A percentile compares a stretch with the other conserved stretches of the same genome.
Evolutionary conservation across 1,140 invertebrate genomes (phyloP).

Genomic region (Aporrectodea caliginosa): DNA sequence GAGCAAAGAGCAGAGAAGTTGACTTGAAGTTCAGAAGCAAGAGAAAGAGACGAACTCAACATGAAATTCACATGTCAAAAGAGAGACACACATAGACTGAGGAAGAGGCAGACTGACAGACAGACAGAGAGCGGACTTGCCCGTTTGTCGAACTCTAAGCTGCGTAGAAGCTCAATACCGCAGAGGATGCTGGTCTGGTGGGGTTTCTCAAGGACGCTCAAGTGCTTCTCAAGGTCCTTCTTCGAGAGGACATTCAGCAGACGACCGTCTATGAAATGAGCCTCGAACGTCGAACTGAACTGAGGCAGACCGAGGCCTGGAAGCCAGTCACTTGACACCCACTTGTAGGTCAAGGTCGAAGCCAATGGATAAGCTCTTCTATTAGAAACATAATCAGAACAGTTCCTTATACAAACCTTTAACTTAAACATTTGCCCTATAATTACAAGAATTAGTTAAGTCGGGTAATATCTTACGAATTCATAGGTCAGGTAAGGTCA

Average conservation of each 20-base stretch:
- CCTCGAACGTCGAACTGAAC: conserved; percentile 80
- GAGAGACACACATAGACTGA: too few relatives aligned
- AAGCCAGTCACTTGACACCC: conserved; percentile 81
- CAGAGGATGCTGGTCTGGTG: conserved; percentile 90
- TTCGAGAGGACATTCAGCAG: conserved; percentile 87
- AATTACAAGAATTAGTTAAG: too few relatives aligned
- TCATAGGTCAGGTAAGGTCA: too few relatives aligned
- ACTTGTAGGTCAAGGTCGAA: not conserved
- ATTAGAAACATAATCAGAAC: too few relatives aligned
- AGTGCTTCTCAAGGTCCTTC: conserved; percentile 87
- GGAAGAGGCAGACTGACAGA: too few relatives aligned
- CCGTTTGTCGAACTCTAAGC: conserved; percentile 88
- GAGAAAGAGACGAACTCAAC: too few relatives aligned
- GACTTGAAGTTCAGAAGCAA: too few relatives aligned
- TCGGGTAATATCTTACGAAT: too few relatives aligned
- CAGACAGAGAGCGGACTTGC: conserved; percentile 58
- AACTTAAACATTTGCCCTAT: too few relatives aligned
- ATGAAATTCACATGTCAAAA: too few relatives aligned
- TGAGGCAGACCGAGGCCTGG: conserved; percentile 82
- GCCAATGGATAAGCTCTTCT: conserved; percentile 16
- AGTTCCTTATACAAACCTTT: too few relatives aligned
- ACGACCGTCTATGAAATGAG: conserved; percentile 84
- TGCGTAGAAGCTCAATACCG: conserved; percentile 81
- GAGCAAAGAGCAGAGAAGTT: too few relatives aligned
- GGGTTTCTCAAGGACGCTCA: conserved; percentile 80